These are phyloP conservation scores for Noctua janthina DNA, from an alignment of 2,888 invertebrate genomes.

Conservation along the genomic window DNA sequence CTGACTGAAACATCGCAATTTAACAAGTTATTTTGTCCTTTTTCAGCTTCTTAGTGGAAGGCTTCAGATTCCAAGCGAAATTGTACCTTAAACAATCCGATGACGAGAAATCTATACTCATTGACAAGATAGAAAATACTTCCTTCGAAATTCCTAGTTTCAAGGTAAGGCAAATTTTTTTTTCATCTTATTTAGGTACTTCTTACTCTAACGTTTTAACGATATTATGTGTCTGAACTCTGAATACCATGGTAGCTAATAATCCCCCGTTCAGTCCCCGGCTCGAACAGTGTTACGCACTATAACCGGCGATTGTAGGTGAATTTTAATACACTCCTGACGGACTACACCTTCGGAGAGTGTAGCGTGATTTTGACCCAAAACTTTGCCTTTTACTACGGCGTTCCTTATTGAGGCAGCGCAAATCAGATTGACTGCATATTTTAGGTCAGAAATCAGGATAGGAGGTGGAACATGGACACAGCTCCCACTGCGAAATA, in stretches of 20 bases:
- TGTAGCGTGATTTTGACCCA: background rate
- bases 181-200: too few species aligned
- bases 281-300: background rate
- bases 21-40: background rate
- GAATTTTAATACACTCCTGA: background rate
- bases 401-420: background rate
- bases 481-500: background rate
- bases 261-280: background rate
- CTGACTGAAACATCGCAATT: background rate
- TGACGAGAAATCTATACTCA: constrained; percentile 76
- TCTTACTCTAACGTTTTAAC: background rate
- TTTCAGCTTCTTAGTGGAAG: constrained; percentile 79
- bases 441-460: background rate
- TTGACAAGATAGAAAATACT: constrained; percentile 78
- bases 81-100: constrained; percentile 80
- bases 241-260: background rate
- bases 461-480: background rate
- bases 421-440: background rate
- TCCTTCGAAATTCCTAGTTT: constrained; percentile 77
- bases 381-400: background rate
- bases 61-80: constrained; percentile 75
- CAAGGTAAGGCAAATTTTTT: constrained; percentile 72
- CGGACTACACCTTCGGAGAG: background rate
- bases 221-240: background rate
- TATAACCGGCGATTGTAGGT: background rate